phyloP scores from a whole-genome alignment of 2,797 vertebrate species.

The Periparus ater region DNA sequence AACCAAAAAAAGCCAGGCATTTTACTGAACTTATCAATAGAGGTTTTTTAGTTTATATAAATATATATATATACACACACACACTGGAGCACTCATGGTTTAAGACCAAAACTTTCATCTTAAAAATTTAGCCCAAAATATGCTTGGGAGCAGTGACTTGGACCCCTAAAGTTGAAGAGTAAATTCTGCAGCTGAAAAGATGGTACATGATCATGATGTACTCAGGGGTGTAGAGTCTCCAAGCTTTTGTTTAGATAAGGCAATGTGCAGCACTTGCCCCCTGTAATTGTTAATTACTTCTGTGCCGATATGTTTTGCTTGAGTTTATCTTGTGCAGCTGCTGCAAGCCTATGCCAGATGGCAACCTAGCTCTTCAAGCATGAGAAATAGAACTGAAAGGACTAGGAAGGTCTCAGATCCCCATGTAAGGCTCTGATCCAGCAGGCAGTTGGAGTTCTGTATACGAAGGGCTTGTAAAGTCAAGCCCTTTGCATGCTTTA shows the following conservation, averaged over 20 bases:
- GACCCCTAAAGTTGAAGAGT: neutral
- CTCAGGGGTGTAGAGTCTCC: neutral
- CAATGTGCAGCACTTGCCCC: neutral
- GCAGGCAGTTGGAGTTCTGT: neutral
- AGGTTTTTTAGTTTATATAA: neutral
- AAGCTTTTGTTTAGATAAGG: neutral
- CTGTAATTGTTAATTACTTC: neutral
- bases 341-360: conserved; percentile 18
- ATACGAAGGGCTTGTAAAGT: neutral
- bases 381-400: neutral
- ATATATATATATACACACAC: too few species aligned
- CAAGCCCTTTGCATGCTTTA: neutral
- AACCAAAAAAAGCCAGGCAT: neutral
- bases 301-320: neutral
- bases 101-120: neutral
- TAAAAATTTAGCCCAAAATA: neutral
- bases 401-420: neutral
- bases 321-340: conserved; percentile 18
- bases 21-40: neutral
- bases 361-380: neutral
- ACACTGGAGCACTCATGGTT: neutral
- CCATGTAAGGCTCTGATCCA: neutral
- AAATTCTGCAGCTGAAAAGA: neutral
- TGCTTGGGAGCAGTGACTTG: neutral
- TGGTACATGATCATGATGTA: neutral